phyloP scores from a whole-genome alignment of 1,140 invertebrate genomes.

The Cherax quadricarinatus region DNA sequence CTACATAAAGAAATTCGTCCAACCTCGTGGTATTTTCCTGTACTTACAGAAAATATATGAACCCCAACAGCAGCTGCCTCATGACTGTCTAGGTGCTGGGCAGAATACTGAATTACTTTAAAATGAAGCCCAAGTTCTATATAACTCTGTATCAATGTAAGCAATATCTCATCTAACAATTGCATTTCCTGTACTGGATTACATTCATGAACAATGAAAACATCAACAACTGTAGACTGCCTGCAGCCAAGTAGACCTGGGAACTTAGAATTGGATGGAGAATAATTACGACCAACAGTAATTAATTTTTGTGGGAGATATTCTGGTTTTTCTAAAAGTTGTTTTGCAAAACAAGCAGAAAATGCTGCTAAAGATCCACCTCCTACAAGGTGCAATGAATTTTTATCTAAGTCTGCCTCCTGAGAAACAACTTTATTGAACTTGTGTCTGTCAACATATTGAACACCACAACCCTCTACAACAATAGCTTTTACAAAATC shows the following conservation, averaged over 20 bases:
- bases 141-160: constrained; percentile 39
- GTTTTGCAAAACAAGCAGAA: constrained; percentile 54
- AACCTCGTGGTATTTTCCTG: constrained; percentile 51
- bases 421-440: constrained; percentile 7
- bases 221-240: constrained; percentile 52
- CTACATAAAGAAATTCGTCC: constrained; percentile 51
- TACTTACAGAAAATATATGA: constrained; percentile 35
- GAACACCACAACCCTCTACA: constrained; percentile 53
- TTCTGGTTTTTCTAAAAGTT: constrained; percentile 40
- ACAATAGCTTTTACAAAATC: constrained; percentile 59
- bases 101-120: constrained; percentile 38
- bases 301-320: constrained; percentile 37
- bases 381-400: constrained; percentile 41
- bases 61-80: constrained; percentile 50
- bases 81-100: constrained; percentile 4
- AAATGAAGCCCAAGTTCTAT: constrained; percentile 34
- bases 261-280: neutral
- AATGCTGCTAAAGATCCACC: constrained; percentile 59
- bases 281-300: constrained; percentile 44
- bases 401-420: constrained; percentile 8
- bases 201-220: constrained; percentile 29
- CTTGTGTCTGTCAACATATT: constrained; percentile 14
- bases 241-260: constrained; percentile 21
- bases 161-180: constrained; percentile 40
- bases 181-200: constrained; percentile 23